Conservation (phyloP, 2,888 invertebrate genomes). For the Ernsta delagoae region DNA sequence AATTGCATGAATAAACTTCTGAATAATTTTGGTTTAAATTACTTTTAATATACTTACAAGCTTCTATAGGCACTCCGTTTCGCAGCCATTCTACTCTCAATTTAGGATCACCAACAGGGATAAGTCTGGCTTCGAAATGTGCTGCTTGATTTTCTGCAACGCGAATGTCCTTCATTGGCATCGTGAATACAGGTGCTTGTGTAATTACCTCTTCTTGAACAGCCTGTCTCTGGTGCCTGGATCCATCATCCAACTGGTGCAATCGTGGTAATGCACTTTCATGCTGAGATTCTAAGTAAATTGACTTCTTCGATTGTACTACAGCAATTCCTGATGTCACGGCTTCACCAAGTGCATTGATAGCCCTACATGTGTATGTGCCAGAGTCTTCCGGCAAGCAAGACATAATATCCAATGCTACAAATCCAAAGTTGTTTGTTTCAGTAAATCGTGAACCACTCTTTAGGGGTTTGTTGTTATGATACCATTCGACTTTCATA, state of each 20-base stretch:
- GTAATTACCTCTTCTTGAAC: conserved; percentile 91
- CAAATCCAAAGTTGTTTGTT: conserved; percentile 98
- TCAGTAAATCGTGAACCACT: conserved; percentile 98
- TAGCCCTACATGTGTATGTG: conserved; percentile 96
- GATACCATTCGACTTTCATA: conserved; percentile 98
- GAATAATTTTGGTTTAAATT: not conserved
- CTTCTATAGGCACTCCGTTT: conserved; percentile 95
- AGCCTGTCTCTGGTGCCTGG: conserved; percentile 89
- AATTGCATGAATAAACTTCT: not conserved
- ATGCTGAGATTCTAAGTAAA: conserved; percentile 94
- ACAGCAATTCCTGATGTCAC: conserved; percentile 95
- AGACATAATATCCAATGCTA: conserved; percentile 97
- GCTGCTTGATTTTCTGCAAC: conserved; percentile 96
- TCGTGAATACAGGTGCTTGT: conserved; percentile 96
- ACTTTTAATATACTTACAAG: conserved; percentile 85
- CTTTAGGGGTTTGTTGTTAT: conserved; percentile 95
- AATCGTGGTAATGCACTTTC: conserved; percentile 93
- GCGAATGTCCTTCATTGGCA: conserved; percentile 94
- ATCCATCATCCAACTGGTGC: conserved; percentile 92
- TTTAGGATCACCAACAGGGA: conserved; percentile 97
- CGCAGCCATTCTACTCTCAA: conserved; percentile 97
- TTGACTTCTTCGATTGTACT: conserved; percentile 93
- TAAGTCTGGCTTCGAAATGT: conserved; percentile 96
- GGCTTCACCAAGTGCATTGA: conserved; percentile 96
- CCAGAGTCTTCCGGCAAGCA: conserved; percentile 98